Evolutionary conservation across 2,113 vertebrate species (phyloP), one percentile per base, ranked within the genome.

Genomic region (Uria lomvia): DNA sequence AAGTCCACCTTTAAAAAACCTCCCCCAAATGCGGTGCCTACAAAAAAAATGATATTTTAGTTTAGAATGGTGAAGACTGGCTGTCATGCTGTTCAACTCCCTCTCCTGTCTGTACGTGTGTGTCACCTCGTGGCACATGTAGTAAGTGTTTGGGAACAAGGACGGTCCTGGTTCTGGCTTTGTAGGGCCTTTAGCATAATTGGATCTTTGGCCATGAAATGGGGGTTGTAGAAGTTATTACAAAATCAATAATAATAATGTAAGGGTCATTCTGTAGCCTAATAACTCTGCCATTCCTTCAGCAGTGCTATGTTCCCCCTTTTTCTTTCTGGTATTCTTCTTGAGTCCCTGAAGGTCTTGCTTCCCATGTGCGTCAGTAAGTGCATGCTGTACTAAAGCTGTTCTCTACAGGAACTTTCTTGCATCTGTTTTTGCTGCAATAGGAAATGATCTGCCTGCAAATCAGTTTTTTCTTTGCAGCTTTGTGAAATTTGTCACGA

Each of bases 251-350:
- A 52, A 60, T 73, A 58, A 47, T 59, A 43, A 18, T 20, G 7
- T 40, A 21, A 75, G 5, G 9, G 23, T 79, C 56, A 24, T 15
- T 63, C 17, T 72, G 29, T 27, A 72, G 6, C 34, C 13, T 56
- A 14, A 42, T 24, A 52, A 7, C 15, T 45, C 45, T 90, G 68
- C 32, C 23, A 15, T 73, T 68, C 60, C 56, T 72, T 82, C 66
- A 43, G 4, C 0, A 1, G 11, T 3, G 5, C 9, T 79, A 1
- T 17, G 11, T 50, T 32, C 10, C 13, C 21, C 32, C 4, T 36
- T 74, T 85, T 79, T 52, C n/a, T 14, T 17, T n/a, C 42, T 59
- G 23, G 10, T 58, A 20, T 53, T 85, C 7, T 29, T 58, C 59
- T 43, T 9, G 21, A 42, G 34, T 20, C 19, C 15, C 36, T 52